A percentile compares a stretch with the other conserved stretches of the same genome.
Conservation (phyloP, 2,113 vertebrate species). For the Nicator chloris region DNA sequence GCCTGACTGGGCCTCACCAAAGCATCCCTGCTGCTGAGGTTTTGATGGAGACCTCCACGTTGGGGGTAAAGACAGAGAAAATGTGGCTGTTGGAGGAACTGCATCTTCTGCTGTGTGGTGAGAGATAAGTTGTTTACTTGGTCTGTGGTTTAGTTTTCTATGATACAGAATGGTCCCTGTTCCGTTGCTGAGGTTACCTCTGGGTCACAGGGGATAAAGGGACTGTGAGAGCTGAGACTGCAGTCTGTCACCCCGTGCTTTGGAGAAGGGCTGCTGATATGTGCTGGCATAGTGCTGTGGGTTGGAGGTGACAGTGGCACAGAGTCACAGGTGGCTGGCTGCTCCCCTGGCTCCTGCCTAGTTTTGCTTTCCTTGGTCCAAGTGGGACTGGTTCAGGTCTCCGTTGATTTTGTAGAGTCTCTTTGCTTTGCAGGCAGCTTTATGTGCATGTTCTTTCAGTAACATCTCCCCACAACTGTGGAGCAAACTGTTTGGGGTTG, state of each 20-base stretch:
- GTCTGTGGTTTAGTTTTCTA: background rate
- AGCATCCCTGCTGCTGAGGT: background rate
- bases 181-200: fast-evolving
- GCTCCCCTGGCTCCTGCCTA: background rate
- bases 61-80: background rate
- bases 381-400: fast-evolving
- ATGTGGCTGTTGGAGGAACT: background rate
- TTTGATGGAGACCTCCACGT: background rate
- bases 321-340: fast-evolving
- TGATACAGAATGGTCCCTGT: fast-evolving
- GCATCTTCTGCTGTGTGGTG: background rate
- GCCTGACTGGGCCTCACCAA: background rate
- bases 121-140: background rate
- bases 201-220: background rate
- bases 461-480: background rate
- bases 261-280: background rate
- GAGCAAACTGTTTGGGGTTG: background rate
- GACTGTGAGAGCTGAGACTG: background rate
- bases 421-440: background rate
- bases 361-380: background rate
- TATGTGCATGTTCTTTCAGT: background rate
- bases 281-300: fast-evolving
- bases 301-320: background rate
- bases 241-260: background rate
- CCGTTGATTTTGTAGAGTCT: background rate